Conservation (phyloP, 2,888 invertebrate genomes). For the Pseudolycoriella hygida region DNA sequence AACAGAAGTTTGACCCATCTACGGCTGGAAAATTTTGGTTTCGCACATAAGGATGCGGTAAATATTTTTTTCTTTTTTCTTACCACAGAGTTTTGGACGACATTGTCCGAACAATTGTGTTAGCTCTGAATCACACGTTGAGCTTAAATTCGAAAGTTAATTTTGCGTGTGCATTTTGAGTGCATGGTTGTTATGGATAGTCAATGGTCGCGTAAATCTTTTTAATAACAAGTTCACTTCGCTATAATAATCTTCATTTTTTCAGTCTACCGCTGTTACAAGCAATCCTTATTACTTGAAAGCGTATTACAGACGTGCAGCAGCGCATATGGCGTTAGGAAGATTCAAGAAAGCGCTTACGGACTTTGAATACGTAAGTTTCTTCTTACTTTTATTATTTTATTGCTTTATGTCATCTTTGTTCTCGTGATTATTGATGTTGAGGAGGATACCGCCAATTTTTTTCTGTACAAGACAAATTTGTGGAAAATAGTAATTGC, state of each 20-base stretch:
- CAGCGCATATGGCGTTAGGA: constrained; percentile 92
- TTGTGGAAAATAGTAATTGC: no score
- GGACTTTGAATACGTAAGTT: constrained; percentile 87
- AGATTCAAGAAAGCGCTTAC: constrained; percentile 91
- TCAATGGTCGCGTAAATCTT: no score
- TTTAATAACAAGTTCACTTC: no score
- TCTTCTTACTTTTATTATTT: neutral
- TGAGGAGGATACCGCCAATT: no score
- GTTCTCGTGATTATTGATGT: neutral
- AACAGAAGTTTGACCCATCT: constrained; percentile 93
- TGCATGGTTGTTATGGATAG: no score
- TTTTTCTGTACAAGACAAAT: no score
- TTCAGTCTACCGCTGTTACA: constrained; percentile 52
- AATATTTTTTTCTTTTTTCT: neutral
- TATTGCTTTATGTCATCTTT: neutral
- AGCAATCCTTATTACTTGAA: constrained; percentile 81
- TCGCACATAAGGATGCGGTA: constrained; percentile 81
- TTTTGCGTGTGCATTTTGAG: no score
- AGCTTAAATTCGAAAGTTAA: no score
- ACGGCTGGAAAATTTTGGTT: constrained; percentile 87
- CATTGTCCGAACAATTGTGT: no score
- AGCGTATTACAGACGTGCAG: constrained; percentile 93
- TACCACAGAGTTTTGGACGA: no score
- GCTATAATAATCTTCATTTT: no score
- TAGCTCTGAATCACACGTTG: no score